A percentile compares a stretch with the other conserved stretches of the same genome.
phyloP scores from a whole-genome alignment of 2,888 invertebrate species.

The Allophyes oxyacanthae region DNA sequence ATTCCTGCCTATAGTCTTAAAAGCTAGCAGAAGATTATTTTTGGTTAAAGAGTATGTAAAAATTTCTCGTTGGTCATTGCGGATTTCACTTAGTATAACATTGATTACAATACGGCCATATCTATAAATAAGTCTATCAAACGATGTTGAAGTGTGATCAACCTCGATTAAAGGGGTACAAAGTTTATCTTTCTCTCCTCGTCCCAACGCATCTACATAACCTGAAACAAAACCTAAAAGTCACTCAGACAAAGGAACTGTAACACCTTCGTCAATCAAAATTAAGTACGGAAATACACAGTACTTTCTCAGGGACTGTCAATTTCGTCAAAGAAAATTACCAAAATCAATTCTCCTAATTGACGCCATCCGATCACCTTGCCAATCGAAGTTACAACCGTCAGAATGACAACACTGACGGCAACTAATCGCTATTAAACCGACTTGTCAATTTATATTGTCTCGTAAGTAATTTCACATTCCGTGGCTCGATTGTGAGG shows the following conservation, averaged over 20 bases:
- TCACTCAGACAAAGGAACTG: background rate
- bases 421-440: constrained; percentile 80
- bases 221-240: background rate
- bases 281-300: background rate
- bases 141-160: too few species aligned
- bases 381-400: constrained; percentile 46
- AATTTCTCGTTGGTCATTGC: too few species aligned
- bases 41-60: too few species aligned
- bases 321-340: constrained; percentile 26
- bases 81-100: too few species aligned
- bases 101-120: too few species aligned
- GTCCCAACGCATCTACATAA: too few species aligned
- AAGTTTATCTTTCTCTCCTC: background rate
- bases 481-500: constrained; percentile 85
- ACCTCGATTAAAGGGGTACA: too few species aligned
- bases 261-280: background rate
- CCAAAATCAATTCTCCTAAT: constrained; percentile 50
- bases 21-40: too few species aligned
- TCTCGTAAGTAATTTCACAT: constrained; percentile 88
- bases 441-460: constrained; percentile 88
- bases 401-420: constrained; percentile 46
- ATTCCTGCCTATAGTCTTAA: too few species aligned
- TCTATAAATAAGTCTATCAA: too few species aligned
- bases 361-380: constrained; percentile 44
- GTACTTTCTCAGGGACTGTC: constrained; percentile 23